Evolutionary conservation across 2,797 vertebrate species (phyloP), one percentile per base, ranked within the genome.

Genomic region (Botia kubotai): DNA sequence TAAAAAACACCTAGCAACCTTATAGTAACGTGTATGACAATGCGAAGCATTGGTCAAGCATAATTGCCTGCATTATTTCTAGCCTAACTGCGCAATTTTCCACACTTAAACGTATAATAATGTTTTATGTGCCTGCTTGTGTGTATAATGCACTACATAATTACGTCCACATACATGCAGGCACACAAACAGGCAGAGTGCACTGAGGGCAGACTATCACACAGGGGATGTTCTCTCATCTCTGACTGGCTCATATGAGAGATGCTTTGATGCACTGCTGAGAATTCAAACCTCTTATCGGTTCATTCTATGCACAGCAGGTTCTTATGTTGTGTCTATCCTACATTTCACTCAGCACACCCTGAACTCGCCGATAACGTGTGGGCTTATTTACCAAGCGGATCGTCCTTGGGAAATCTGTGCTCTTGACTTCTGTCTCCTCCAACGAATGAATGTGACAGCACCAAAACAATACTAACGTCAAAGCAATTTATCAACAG

Each of bases 261-360:
- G 68, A 80, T 69, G 50, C 14, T 43, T 50, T 62, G 57, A 78
- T 75, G 50, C 72, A 72, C 65, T 70, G 26, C 52, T 60, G 50
- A 71, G 77, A 43, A 63, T 11, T 43, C 52, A 77, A 75, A 71
- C 11, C n/a, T 66, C 70, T 76, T 77, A 77, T 82, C 77, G 4
- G 52, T 48, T 21, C 29, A 2, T 72, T 82, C 69, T 48, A 55
- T 73, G 81, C 68, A 82, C 80, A 67, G 67, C 52, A 77, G 70
- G 73, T 26, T 33, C 11, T 79, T 21, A 50, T 76, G 72, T 72
- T 72, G 67, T 53, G 75, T 79, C 83, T 76, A 72, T 48, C 19
- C 46, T n/a, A 39, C 67, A 75, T 70, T 63, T 71, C 52, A 23
- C 67, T 74, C 72, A 43, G 6, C 77, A 70, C 48, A 33, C 19